Conservation (phyloP, 2,113 vertebrate genomes). For the Muntiacus reevesi region DNA sequence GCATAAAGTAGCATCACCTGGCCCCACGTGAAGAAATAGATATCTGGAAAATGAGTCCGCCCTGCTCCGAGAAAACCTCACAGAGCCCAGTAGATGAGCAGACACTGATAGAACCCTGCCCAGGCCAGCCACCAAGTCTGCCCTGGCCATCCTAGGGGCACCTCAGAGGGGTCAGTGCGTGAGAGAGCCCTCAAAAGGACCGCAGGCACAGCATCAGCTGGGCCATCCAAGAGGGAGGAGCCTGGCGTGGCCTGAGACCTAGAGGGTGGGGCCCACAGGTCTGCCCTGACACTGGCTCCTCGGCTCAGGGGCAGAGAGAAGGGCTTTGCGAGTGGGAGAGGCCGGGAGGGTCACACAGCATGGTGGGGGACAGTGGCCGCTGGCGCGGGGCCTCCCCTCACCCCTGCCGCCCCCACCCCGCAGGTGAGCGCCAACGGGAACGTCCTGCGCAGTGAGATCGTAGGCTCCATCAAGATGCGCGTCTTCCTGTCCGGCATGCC, state of each 20-base stretch:
- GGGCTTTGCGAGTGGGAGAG: not conserved
- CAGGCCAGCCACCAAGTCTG: not conserved
- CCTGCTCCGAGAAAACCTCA: not conserved
- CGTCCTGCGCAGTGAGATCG: constrained; percentile 95
- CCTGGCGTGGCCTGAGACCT: not conserved
- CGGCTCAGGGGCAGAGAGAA: not conserved
- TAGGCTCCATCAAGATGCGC: constrained; percentile 98
- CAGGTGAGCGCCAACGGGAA: constrained; percentile 98
- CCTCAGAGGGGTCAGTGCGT: not conserved
- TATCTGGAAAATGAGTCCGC: not conserved
- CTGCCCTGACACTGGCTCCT: not conserved
- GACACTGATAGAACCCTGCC: not conserved
- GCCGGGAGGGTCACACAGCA: accelerated
- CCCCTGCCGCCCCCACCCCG: accelerated
- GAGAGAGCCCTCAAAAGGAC: not conserved
- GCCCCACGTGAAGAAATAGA: not conserved
- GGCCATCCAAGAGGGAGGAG: not conserved
- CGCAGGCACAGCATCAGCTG: not conserved
- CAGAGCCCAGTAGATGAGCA: not conserved
- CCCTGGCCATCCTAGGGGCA: not conserved
- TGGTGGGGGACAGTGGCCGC: not conserved
- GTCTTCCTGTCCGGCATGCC: constrained; percentile 99
- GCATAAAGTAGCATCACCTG: not conserved
- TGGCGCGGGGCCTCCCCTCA: not conserved
- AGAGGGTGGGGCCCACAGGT: accelerated